Base-by-base conservation (phyloP, 2,888 invertebrate species). In the Amblyjoppa fuscipennis region DNA sequence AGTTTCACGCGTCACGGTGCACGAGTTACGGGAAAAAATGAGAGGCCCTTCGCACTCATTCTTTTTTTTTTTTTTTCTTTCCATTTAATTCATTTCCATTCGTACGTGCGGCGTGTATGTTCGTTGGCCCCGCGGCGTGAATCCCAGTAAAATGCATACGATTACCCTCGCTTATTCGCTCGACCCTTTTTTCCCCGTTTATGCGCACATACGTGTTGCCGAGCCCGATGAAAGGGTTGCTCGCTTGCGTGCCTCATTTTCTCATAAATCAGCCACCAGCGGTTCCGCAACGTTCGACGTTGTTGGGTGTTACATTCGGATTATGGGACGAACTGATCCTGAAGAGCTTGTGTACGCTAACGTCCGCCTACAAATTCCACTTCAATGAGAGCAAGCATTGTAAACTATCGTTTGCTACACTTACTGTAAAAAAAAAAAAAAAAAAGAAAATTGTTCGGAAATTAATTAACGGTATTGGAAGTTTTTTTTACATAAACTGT, bases 71-170 rank as follows among this genome's bases (percentile, higher is more conserved):
- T 20, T 20, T 20, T 20, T 20, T 78, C 31, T 71, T 49, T 56
- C 56, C 34, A 16, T 51, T 53, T 74, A 20, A 45, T 59, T 59
- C 59, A 59, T 28, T 25, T 25, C 28, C 4, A 13, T 59, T 25
- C 28, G 11, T 59, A 56, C 41, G 59, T 71, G 34, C 53, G 25
- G 76, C 73, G 78, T 70, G 77, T 61, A 56, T 76, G 73, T 84
- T 73, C 73, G 76, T 81, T 64, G 79, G 41, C 68, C 41, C 13
- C 49, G 70, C 76, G 70, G 70, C 71, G 71, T 75, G 88, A 89
- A 91, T 89, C 76, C 90, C 89, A 86, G 90, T 91, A 90, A 93
- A 93, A 92, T 90, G 93, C 93, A 93, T 93, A 91, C 92, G 91
- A 93, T 93, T 93, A 93, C 92, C 90, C 90, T 87, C 89, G 85